phyloP scores from a whole-genome alignment of 2,888 invertebrate genomes.

The Dynastes grantii region DNA sequence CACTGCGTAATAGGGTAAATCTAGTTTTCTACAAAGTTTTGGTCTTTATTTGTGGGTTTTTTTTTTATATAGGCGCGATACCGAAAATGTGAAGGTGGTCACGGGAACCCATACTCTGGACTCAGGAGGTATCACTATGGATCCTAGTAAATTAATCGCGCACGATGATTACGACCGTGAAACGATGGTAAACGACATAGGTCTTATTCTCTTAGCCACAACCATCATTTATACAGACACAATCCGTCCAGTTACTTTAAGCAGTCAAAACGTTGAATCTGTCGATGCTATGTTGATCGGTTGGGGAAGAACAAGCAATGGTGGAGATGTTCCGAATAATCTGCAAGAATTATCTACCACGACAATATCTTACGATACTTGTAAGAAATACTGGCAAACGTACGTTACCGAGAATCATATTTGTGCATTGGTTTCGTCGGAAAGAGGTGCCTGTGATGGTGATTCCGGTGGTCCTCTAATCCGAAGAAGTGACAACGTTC shows the following conservation, averaged over 20 bases:
- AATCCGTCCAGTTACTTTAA: not conserved
- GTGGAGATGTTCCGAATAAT: conserved; percentile 14
- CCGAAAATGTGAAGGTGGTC: not conserved
- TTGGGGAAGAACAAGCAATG: not conserved
- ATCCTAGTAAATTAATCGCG: not conserved
- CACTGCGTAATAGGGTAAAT: conserved; percentile 71
- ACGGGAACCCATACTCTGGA: conserved; percentile 19
- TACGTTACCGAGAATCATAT: conserved; percentile 9
- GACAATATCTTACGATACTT: not conserved
- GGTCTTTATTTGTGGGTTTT: too few species aligned
- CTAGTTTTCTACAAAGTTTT: not conserved
- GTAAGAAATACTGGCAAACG: not conserved
- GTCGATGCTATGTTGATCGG: not conserved
- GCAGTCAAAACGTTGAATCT: not conserved
- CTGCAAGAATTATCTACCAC: conserved; percentile 11
- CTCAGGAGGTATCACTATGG: conserved; percentile 6
- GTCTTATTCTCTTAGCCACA: not conserved
- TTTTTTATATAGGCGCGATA: conserved; percentile 49
- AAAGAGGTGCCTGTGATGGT: conserved; percentile 67
- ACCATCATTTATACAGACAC: not conserved
- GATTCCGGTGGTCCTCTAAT: conserved; percentile 74
- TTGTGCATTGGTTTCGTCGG: not conserved
- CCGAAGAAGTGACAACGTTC: conserved; percentile 61
- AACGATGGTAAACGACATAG: conserved; percentile 2
- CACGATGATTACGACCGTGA: conserved; percentile 5